phyloP scores from a whole-genome alignment of 2,888 invertebrate species.

The Epinotia ramella region DNA sequence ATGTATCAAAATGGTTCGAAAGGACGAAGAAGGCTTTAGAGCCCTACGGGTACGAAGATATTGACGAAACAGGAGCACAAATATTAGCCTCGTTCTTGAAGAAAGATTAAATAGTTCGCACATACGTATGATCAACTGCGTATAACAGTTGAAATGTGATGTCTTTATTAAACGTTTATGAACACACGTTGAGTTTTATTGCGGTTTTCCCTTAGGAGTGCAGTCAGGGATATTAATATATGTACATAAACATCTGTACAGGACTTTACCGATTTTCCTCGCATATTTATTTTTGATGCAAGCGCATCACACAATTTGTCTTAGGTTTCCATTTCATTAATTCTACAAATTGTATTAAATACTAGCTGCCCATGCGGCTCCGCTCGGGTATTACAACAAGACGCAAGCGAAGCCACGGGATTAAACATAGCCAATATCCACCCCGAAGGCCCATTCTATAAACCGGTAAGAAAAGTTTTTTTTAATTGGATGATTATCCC shows the following conservation, averaged over 20 bases:
- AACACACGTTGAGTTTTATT: background rate
- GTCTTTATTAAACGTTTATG: conserved; percentile 30
- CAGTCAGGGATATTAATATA: no score
- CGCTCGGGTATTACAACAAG: no score
- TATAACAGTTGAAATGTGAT: background rate
- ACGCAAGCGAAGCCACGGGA: no score
- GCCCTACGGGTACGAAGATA: conserved; percentile 88
- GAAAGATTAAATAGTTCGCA: conserved; percentile 60
- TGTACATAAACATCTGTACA: no score
- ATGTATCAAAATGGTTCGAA: conserved; percentile 87
- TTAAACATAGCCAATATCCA: no score
- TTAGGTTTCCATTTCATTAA: no score
- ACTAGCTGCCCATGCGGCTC: no score
- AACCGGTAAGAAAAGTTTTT: no score
- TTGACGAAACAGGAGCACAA: conserved; percentile 86
- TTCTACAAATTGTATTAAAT: no score
- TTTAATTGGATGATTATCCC: no score
- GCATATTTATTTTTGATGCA: background rate
- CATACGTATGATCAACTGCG: background rate
- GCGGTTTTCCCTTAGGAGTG: background rate
- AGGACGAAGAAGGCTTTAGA: conserved; percentile 87
- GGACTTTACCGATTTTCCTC: background rate
- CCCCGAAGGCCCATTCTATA: no score
- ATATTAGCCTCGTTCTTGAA: conserved; percentile 83
- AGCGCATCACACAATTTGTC: background rate